Conservation (phyloP, 2,888 invertebrate species). For the Aspidiotus rigidus region DNA sequence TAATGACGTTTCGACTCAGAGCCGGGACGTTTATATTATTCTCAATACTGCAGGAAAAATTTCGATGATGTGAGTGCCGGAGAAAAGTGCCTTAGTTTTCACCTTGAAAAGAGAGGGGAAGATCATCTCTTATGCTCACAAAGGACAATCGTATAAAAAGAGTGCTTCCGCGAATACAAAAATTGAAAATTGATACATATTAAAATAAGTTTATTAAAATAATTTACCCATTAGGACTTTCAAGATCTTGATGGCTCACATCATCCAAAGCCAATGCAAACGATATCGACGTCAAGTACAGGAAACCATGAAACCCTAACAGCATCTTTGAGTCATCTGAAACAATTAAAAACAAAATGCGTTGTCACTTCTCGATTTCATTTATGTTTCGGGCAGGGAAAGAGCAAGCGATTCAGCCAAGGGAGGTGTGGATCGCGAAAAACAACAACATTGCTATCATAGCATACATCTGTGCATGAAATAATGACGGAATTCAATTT, state of each 20-base stretch:
- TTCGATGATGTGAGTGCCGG: too few species aligned
- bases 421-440: too few species aligned
- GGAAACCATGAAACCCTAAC: constrained; percentile 1
- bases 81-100: too few species aligned
- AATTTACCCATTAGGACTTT: neutral
- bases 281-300: neutral
- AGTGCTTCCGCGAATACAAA: too few species aligned
- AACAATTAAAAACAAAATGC: neutral
- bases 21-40: too few species aligned
- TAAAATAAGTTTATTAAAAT: neutral
- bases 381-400: too few species aligned
- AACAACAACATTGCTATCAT: neutral
- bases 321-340: constrained; percentile 2
- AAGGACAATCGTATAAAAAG: too few species aligned
- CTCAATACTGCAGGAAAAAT: too few species aligned
- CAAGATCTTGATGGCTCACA: constrained; percentile 1
- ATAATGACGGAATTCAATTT: neutral
- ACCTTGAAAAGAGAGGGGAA: too few species aligned
- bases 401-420: too few species aligned
- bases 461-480: neutral
- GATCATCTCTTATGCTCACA: too few species aligned
- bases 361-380: neutral
- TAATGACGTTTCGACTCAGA: too few species aligned
- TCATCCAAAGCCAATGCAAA: neutral
- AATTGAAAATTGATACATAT: neutral